A percentile compares a stretch with the other conserved stretches of the same genome.
Evolutionary conservation across 2,888 invertebrate genomes (phyloP).

Genomic region (Buathra laborator): DNA sequence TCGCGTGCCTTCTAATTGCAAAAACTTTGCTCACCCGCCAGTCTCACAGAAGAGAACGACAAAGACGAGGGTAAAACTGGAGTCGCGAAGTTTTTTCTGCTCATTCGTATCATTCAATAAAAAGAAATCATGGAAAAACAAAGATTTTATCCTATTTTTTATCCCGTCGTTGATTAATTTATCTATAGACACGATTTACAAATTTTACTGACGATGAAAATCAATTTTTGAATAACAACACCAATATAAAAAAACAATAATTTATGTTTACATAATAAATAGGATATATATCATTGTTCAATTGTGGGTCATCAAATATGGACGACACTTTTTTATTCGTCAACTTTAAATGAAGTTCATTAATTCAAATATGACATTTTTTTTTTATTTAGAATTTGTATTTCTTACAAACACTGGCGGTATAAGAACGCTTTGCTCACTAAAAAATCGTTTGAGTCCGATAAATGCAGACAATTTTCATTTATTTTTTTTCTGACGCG

Average conservation of each 20-base stretch:
- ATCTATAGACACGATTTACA: slow-evolving; percentile 4
- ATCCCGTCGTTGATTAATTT: slow-evolving; percentile 15
- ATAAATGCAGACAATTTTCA: no score
- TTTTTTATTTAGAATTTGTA: neutral
- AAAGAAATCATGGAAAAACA: slow-evolving; percentile 28
- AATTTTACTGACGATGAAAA: neutral
- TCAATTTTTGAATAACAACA: no score
- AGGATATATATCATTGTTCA: neutral
- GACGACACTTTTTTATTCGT: neutral
- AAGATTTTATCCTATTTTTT: slow-evolving; percentile 23
- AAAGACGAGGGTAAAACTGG: slow-evolving; percentile 23
- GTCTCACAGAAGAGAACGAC: slow-evolving; percentile 27
- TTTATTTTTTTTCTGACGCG: neutral
- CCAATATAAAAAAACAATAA: no score
- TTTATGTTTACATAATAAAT: no score
- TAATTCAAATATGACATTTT: neutral
- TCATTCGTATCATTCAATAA: slow-evolving; percentile 39
- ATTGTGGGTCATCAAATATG: neutral
- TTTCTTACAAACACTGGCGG: no score
- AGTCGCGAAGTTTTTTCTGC: slow-evolving; percentile 28
- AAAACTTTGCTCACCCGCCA: slow-evolving; percentile 76
- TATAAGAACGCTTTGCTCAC: no score
- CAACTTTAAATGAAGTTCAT: no score
- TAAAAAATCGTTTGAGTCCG: no score
- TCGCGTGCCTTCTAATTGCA: slow-evolving; percentile 83